Base-by-base conservation (phyloP, 2,797 vertebrate species). In the Phataginus tricuspis region DNA sequence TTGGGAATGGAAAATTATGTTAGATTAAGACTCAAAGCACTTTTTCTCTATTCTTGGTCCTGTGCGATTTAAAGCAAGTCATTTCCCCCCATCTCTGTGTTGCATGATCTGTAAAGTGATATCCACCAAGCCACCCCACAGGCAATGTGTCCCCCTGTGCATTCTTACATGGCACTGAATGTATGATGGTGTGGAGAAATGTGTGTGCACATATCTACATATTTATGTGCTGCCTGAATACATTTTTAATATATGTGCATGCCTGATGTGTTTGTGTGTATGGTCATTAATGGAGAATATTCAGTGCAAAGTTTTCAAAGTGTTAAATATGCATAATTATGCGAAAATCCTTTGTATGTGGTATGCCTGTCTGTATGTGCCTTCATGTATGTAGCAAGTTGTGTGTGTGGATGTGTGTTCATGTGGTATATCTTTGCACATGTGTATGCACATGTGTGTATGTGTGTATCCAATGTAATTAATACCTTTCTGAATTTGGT, bases 161-260 rank as follows among this genome's bases (percentile, higher is more conserved):
- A 63, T 29, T 92, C 7, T 86, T 68, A 69, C 27, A 63, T 68
- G 42, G 4, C 4, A n/a, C 19, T 51, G 7, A 63, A 10, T 61
- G 14, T 23, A 49, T 12, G 87, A 37, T 1, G 31, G 42, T 21
- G 49, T 72, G 15, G 72, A 53, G 11, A 4, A 42, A 5, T 45
- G 42, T 49, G 23, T 51, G 29, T 53, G 0, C 7, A 53, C 2
- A 0, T 31, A 2, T 29, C 51, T n/a, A 61, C 2, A 19, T 37
- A 39, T 45, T 16, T 79, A 6, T 25, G n/a, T 78, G 51, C 6
- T 87, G 2, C 75, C 9, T 59, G 3, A 64, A 34, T 64, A 45
- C 9, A 27, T 78, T 29, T 83, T 4, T 25, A 74, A 42, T 19
- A 5, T 25, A 61, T 51, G 25, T 34, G 19, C 4, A n/a, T 45